Percentiles rank a stretch among this genome's conserved stretches.
Evolutionary conservation across 1,140 invertebrate genomes (phyloP).

Genomic region (Hypothenemus hampei): DNA sequence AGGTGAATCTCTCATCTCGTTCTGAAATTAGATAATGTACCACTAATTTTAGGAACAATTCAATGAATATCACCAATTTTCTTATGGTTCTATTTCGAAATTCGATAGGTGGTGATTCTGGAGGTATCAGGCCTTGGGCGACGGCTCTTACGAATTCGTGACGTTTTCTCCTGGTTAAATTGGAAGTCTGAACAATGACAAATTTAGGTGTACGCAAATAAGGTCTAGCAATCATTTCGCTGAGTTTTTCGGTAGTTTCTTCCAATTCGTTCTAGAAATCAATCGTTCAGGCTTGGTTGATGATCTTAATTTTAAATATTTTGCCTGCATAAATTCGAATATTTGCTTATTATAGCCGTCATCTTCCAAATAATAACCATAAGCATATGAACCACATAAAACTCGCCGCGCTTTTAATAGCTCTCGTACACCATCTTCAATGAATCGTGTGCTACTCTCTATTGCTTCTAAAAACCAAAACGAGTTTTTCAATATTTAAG

Average conservation of each 20-base stretch:
- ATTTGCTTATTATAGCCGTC: slow-evolving; percentile 64
- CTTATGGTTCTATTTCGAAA: neutral
- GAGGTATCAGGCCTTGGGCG: slow-evolving; percentile 62
- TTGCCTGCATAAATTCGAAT: slow-evolving; percentile 69
- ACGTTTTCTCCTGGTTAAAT: slow-evolving; percentile 55
- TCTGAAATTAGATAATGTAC: slow-evolving; percentile 33
- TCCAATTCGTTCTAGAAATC: slow-evolving; percentile 59
- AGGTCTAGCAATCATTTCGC: slow-evolving; percentile 61
- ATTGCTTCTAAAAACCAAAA: slow-evolving; percentile 37
- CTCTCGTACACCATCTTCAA: slow-evolving; percentile 62
- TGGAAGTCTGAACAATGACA: slow-evolving; percentile 58
- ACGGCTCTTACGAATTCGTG: slow-evolving; percentile 63
- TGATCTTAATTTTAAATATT: neutral
- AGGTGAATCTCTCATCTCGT: slow-evolving; percentile 38
- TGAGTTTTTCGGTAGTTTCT: slow-evolving; percentile 61
- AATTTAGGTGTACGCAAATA: slow-evolving; percentile 60
- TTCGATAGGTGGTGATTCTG: slow-evolving; percentile 55
- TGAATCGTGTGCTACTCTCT: slow-evolving; percentile 51
- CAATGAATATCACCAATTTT: too few relatives aligned
- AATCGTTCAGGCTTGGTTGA: neutral
- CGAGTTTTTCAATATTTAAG: neutral
- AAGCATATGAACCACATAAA: slow-evolving; percentile 64
- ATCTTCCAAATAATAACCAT: slow-evolving; percentile 62
- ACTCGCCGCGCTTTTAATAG: slow-evolving; percentile 60
- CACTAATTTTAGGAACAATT: too few relatives aligned